Evolutionary conservation across 2,113 vertebrate species (phyloP).

Genomic region (Onychostoma macrolepis): DNA sequence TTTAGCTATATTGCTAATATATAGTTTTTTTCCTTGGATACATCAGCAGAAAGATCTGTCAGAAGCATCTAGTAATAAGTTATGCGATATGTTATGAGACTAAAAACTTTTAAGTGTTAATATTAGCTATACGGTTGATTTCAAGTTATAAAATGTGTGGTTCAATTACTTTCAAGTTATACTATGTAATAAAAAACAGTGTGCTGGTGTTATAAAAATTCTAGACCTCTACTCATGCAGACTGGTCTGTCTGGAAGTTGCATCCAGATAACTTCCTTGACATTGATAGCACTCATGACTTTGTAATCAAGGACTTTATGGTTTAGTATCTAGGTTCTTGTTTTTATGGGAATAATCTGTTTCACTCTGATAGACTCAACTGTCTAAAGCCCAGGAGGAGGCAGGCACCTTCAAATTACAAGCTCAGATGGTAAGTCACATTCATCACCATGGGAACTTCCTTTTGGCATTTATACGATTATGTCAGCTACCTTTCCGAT

Average conservation of each 20-base stretch:
- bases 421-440: conserved; percentile 83
- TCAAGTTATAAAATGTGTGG: background rate
- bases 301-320: background rate
- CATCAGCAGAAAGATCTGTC: background rate
- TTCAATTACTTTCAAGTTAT: background rate
- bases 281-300: background rate
- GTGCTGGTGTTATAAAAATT: background rate
- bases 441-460: background rate
- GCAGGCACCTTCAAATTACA: conserved; percentile 83
- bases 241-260: background rate
- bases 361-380: conserved; percentile 78
- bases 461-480: conserved; percentile 7
- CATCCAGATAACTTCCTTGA: background rate
- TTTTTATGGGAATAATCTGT: conserved; percentile 31
- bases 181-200: background rate
- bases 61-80: background rate
- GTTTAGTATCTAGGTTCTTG: background rate
- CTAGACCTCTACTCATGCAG: background rate
- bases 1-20: background rate
- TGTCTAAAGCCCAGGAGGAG: conserved; percentile 88
- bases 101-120: background rate
- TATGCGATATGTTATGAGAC: background rate
- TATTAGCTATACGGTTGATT: background rate
- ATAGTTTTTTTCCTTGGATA: background rate
- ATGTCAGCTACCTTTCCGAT: background rate